Percentiles rank a stretch among this genome's conserved stretches.
Evolutionary conservation across 2,113 vertebrate species (phyloP).

Genomic region (Crypturellus undulatus): DNA sequence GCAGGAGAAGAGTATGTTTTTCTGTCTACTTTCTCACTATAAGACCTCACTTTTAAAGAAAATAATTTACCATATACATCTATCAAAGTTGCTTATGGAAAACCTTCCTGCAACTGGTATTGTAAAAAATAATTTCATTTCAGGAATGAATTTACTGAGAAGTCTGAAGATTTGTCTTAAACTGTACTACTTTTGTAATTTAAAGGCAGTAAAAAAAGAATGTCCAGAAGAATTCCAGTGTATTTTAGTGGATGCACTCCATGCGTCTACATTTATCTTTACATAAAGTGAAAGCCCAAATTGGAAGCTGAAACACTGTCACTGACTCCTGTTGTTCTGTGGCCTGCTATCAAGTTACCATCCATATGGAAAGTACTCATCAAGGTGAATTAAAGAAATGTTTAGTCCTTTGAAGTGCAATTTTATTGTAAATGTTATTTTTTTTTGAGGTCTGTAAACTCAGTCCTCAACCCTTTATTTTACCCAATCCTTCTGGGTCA

Average conservation of each 20-base stretch:
- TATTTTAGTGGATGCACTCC: neutral
- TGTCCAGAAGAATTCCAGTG: neutral
- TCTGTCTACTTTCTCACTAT: neutral
- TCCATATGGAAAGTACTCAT: neutral
- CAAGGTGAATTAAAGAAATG: neutral
- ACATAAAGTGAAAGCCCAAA: neutral
- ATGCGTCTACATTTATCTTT: neutral
- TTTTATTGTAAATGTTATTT: neutral
- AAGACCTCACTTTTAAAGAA: neutral
- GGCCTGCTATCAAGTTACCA: neutral
- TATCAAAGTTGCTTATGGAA: neutral
- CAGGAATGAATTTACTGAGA: neutral
- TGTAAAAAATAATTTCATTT: neutral
- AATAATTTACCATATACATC: neutral
- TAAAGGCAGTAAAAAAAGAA: neutral
- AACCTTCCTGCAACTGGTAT: neutral
- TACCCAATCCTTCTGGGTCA: neutral
- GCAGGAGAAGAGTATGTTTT: neutral
- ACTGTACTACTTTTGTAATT: neutral
- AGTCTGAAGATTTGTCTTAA: neutral
- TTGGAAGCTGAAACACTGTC: neutral
- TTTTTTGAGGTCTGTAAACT: neutral
- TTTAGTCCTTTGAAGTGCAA: neutral
- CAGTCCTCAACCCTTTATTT: neutral
- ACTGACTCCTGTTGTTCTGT: neutral